Evolutionary conservation across 2,888 invertebrate species (phyloP), one percentile per base, ranked within the genome.

Genomic region (Drosophila recens): DNA sequence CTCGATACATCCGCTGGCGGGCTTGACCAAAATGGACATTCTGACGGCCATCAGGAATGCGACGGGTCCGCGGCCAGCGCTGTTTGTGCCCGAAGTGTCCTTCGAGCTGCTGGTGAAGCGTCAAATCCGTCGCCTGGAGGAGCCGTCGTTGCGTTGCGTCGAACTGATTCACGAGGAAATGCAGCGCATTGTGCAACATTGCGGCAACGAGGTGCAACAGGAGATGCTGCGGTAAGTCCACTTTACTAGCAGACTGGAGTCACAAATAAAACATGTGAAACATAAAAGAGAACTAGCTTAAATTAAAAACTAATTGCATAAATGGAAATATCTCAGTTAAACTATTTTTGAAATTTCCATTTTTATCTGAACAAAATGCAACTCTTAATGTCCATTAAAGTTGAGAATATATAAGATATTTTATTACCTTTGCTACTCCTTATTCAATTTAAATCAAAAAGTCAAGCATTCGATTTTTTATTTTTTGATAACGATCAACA

Each of bases 101-200:
- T 99, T 99, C 93, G 99, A 99, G 93, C 92, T 99, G 83, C 94
- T 99, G 46, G 99, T 99, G 8, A 99, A 99, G 92, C 94, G 99
- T 49, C 99, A 99, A 93, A 99, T 99, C 76, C 94, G 98, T 30
- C 94, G 99, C 56, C 94, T 99, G 11, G 98, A 99, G 92, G 99
- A 99, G 89, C 99, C 99, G 0, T 98, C 99, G 10, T 93, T 98
- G 65, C 95, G 98, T 62, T 99, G 99, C 93, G 99, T 99, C 1
- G 99, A 99, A 93, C 93, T 99, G 89, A 98, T 98, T 69, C 98
- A 99, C 89, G 99, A 99, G 92, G 99, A 99, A 93, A 98, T 99
- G 98, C 99, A 99, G 93, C 95, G 99, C 68, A 99, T 99, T 89
- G 98, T 99, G 82, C 96, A 99, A 93, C 99, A 99, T 92, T 99